Evolutionary conservation across 2,888 invertebrate species (phyloP).

Genomic region (Leptinotarsa haldemani): DNA sequence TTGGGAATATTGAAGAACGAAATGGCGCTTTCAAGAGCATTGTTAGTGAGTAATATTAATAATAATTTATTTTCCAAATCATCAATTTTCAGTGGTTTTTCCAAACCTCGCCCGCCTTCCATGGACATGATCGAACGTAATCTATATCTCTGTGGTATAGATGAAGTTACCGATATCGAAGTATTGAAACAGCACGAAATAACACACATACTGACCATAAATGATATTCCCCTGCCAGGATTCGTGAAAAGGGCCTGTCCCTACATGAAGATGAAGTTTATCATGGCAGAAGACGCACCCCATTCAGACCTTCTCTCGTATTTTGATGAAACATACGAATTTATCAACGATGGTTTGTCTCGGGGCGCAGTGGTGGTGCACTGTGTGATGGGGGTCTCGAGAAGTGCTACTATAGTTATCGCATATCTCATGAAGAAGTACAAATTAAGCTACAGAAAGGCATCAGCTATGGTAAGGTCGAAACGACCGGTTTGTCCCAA

Average conservation of each 20-base stretch:
- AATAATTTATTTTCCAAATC: too few species aligned
- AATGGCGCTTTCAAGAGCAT: conserved; percentile 9
- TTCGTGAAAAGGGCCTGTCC: conserved; percentile 32
- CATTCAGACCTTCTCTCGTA: conserved; percentile 38
- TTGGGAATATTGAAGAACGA: neutral
- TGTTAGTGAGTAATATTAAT: neutral
- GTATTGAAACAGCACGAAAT: conserved; percentile 41
- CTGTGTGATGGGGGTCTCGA: conserved; percentile 40
- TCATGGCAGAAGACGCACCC: conserved; percentile 33
- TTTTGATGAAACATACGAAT: conserved; percentile 42
- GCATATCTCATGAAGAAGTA: conserved; percentile 44
- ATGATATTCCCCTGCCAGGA: conserved; percentile 34
- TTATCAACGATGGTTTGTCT: conserved; percentile 38
- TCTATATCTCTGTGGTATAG: conserved; percentile 34
- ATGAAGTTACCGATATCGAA: conserved; percentile 32
- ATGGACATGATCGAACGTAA: conserved; percentile 42
- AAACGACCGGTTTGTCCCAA: conserved; percentile 39
- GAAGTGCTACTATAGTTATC: conserved; percentile 39
- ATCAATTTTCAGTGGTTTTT: neutral
- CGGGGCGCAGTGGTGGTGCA: conserved; percentile 41
- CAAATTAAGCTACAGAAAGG: conserved; percentile 34
- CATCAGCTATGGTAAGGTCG: conserved; percentile 34
- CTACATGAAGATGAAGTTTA: conserved; percentile 38
- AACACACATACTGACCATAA: conserved; percentile 41
- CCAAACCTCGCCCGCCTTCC: neutral